Base-by-base conservation (phyloP, 2,797 vertebrate species). In the Enteromius thamalakanensis region DNA sequence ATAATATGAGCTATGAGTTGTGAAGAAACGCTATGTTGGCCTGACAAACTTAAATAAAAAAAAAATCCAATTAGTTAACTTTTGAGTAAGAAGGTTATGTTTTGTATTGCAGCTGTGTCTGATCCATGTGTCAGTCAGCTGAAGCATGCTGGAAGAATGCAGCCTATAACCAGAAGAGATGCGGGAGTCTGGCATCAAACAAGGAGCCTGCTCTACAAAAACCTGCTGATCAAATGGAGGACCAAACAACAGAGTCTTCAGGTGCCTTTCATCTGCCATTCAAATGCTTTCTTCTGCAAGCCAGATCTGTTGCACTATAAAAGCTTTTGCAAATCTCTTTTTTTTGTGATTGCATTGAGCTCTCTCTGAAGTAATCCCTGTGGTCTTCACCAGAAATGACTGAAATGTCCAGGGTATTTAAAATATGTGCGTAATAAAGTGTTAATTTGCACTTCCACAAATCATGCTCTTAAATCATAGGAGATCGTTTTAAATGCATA, bases 211-310 rank as follows among this genome's bases (percentile, higher is more conserved):
- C 92, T 97, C 8, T 94, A 96, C 94, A 97, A 97, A 91, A 98
- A 97, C 9, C 64, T 97, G 49, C 95, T 98, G 53, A 94, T 96
- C 90, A 96, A 96, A 90, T 96, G 96, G 96, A 96, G 96, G 86
- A 94, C 92, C 87, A 96, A 96, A 86, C 92, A 94, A 47, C 95
- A 96, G 91, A 96, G 89, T 87, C 89, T 96, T 1, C 95, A 96
- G 96, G 96, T 95, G 88, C 42, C 15, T 71, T 85, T 81, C 40
- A 29, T 29, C 71, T 55, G 19, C 19, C 21, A 14, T 58, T 32
- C 45, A 21, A 29, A 12, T 42, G 8, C 40, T 58, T 47, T 55
- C n/a, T 84, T 65, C 17, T 19, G 3, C 29, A 6, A 32, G 55
- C 12, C 6, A 40, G 10, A 51, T 45, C 37, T 45, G 45, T 71